These are phyloP conservation scores for Synanthedon formicaeformis DNA, from an alignment of 2,888 invertebrate genomes.

Conservation along the genomic window DNA sequence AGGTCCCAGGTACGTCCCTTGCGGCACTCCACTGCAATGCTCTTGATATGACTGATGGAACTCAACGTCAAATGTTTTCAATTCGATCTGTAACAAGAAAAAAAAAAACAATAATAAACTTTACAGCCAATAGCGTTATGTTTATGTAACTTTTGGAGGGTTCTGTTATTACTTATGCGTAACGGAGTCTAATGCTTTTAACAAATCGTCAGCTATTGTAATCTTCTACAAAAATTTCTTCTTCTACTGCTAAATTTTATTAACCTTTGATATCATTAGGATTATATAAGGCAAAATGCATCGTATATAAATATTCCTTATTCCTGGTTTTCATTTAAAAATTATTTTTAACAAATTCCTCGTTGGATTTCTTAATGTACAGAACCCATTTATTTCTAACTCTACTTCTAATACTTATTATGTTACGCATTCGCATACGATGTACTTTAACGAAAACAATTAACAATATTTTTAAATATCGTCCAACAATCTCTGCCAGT, in stretches of 20 bases:
- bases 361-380: background rate
- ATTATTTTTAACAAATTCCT: too few species aligned
- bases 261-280: too few species aligned
- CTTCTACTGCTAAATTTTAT: too few species aligned
- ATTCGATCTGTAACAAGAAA: conserved; percentile 66
- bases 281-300: too few species aligned
- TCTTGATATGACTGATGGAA: conserved; percentile 43
- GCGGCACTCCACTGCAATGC: conserved; percentile 43
- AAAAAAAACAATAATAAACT: conserved; percentile 67
- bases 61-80: conserved; percentile 52
- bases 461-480: conserved; percentile 39
- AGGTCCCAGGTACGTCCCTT: conserved; percentile 31
- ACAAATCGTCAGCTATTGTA: too few species aligned
- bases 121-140: conserved; percentile 24
- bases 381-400: background rate
- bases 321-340: too few species aligned
- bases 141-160: conserved; percentile 25
- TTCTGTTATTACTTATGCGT: conserved; percentile 13
- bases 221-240: too few species aligned
- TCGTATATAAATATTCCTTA: too few species aligned
- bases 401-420: background rate
- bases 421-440: conserved; percentile 13
- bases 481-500: conserved; percentile 31
- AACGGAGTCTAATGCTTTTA: conserved; percentile 20
- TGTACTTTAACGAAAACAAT: conserved; percentile 30